A percentile compares a stretch with the other conserved stretches of the same genome.
These are phyloP conservation scores for Phortica okadai DNA, from an alignment of 2,888 invertebrate species.

Conservation along the genomic window DNA sequence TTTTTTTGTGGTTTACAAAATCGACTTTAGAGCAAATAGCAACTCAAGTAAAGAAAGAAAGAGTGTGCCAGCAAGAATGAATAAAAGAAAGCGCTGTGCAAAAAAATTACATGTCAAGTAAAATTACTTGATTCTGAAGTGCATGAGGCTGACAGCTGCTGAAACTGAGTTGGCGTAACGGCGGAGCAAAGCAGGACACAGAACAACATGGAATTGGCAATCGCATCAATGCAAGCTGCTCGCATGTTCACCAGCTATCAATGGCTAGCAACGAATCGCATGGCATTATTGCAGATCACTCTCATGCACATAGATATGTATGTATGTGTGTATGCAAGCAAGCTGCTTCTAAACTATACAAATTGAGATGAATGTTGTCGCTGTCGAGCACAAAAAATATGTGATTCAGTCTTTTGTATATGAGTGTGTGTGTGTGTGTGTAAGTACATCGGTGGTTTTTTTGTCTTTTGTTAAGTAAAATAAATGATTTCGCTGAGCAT, in stretches of 20 bases:
- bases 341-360: constrained; percentile 56
- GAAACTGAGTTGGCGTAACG: background rate
- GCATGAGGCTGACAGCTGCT: constrained; percentile 32
- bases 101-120: constrained; percentile 66
- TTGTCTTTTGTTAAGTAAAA: constrained; percentile 20
- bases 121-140: constrained; percentile 57
- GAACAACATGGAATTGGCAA: background rate
- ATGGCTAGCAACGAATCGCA: constrained; percentile 28
- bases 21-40: constrained; percentile 12
- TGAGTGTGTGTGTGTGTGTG: background rate
- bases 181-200: background rate
- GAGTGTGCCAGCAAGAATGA: background rate
- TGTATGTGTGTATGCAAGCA: constrained; percentile 23
- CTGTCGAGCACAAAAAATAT: constrained; percentile 42
- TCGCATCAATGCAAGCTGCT: constrained; percentile 10
- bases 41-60: background rate
- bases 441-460: background rate
- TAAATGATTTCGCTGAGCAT: constrained; percentile 4
- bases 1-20: constrained; percentile 23
- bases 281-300: background rate
- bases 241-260: background rate
- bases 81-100: constrained; percentile 16
- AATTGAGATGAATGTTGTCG: constrained; percentile 64
- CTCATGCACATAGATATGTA: background rate
- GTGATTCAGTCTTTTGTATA: background rate